These are phyloP conservation scores for Danio jaintianensis DNA, from an alignment of 2,797 vertebrate genomes.

Conservation along the genomic window DNA sequence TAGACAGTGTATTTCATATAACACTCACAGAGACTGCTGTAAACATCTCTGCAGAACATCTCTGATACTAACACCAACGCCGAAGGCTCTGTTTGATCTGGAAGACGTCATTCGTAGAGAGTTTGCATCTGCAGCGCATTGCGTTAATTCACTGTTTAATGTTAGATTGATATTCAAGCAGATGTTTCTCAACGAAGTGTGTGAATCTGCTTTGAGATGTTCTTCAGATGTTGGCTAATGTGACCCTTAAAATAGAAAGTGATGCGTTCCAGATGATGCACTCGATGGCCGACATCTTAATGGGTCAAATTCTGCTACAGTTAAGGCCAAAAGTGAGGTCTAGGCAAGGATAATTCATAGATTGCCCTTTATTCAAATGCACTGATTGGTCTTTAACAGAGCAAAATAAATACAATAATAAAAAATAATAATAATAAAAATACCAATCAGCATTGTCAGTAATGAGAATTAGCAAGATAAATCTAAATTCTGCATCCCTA, in stretches of 20 bases:
- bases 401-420: too few species aligned
- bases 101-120: background rate
- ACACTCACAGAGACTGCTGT: background rate
- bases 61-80: background rate
- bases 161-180: background rate
- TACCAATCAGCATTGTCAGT: too few species aligned
- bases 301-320: background rate
- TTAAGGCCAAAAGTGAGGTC: too few species aligned
- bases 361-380: too few species aligned
- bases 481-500: too few species aligned
- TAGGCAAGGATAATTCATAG: too few species aligned
- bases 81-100: background rate
- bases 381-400: too few species aligned
- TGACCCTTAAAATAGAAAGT: slow-evolving; percentile 10
- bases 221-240: slow-evolving; percentile 16
- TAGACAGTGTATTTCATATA: slow-evolving; percentile 8
- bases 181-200: slow-evolving; percentile 5
- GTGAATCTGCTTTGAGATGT: slow-evolving; percentile 18
- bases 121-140: background rate
- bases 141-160: background rate
- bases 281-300: background rate
- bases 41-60: slow-evolving; percentile 20
- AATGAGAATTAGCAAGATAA: too few species aligned
- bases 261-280: slow-evolving; percentile 2
- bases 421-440: too few species aligned